These are phyloP conservation scores for Schlechtendalia chinensis DNA, from an alignment of 1,140 invertebrate genomes.

Conservation along the genomic window DNA sequence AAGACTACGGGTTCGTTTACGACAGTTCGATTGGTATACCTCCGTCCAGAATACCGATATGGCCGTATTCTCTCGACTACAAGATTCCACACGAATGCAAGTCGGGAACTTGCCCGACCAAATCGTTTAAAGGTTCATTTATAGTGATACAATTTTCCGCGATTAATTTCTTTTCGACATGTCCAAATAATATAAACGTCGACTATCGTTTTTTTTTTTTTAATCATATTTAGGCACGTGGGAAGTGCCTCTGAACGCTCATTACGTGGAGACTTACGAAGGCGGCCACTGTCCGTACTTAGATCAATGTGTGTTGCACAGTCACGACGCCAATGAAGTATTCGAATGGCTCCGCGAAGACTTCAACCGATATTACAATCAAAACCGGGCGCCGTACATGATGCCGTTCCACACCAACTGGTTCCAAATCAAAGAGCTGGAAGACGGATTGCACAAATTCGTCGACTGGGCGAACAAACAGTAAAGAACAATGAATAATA, in stretches of 20 bases:
- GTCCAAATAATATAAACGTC: no score
- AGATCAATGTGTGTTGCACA: slow-evolving; percentile 90
- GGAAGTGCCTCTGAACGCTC: slow-evolving; percentile 91
- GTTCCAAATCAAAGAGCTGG: slow-evolving; percentile 86
- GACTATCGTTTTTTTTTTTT: no score
- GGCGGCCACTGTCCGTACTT: slow-evolving; percentile 89
- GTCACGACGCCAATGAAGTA: slow-evolving; percentile 81
- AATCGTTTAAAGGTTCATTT: slow-evolving; percentile 76
- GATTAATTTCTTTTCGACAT: no score
- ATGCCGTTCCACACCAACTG: slow-evolving; percentile 93
- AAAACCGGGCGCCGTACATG: slow-evolving; percentile 88
- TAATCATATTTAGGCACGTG: slow-evolving; percentile 69
- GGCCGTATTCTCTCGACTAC: slow-evolving; percentile 92
- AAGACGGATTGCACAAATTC: slow-evolving; percentile 82
- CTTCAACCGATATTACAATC: slow-evolving; percentile 79
- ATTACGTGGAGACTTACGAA: slow-evolving; percentile 83
- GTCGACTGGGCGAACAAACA: slow-evolving; percentile 71
- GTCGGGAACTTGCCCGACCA: slow-evolving; percentile 85
- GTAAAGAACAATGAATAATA: slow-evolving; percentile 18
- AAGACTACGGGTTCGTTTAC: slow-evolving; percentile 89
- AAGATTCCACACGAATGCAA: slow-evolving; percentile 90
- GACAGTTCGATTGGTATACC: slow-evolving; percentile 87
- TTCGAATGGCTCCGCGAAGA: slow-evolving; percentile 90
- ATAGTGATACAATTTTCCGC: no score
- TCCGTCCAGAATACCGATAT: slow-evolving; percentile 77